phyloP scores from a whole-genome alignment of 2,113 vertebrate genomes.

The Madoqua kirkii region DNA sequence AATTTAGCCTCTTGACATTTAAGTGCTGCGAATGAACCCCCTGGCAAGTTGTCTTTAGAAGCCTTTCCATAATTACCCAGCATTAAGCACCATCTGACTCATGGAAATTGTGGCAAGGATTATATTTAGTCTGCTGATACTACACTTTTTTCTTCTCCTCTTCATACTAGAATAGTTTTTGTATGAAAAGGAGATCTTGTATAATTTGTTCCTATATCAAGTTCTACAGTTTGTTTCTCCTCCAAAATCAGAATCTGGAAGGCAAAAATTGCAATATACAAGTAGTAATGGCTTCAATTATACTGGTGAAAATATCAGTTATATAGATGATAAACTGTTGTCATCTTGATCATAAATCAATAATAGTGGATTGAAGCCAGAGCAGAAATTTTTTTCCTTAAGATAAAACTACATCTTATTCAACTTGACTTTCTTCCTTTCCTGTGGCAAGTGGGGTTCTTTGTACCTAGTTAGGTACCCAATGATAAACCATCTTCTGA shows the following conservation, averaged over 20 bases:
- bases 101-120: slow-evolving; percentile 66
- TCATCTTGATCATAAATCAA: slow-evolving; percentile 3
- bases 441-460: neutral
- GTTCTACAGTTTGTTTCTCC: neutral
- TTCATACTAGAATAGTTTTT: slow-evolving; percentile 32
- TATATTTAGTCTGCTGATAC: slow-evolving; percentile 73
- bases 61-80: slow-evolving; percentile 48
- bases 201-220: neutral
- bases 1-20: slow-evolving; percentile 58
- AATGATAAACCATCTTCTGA: neutral
- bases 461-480: neutral
- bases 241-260: neutral
- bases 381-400: neutral
- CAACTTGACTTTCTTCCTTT: neutral
- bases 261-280: neutral
- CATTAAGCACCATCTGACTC: slow-evolving; percentile 67
- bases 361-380: neutral
- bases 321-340: neutral
- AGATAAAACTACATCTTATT: neutral
- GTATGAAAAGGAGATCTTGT: slow-evolving; percentile 39
- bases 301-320: slow-evolving; percentile 16
- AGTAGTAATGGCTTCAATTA: neutral
- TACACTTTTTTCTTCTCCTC: slow-evolving; percentile 49
- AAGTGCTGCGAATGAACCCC: slow-evolving; percentile 39
- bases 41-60: slow-evolving; percentile 34